These are phyloP conservation scores for Onchidella celtica DNA, from an alignment of 2,888 invertebrate genomes.

Conservation along the genomic window DNA sequence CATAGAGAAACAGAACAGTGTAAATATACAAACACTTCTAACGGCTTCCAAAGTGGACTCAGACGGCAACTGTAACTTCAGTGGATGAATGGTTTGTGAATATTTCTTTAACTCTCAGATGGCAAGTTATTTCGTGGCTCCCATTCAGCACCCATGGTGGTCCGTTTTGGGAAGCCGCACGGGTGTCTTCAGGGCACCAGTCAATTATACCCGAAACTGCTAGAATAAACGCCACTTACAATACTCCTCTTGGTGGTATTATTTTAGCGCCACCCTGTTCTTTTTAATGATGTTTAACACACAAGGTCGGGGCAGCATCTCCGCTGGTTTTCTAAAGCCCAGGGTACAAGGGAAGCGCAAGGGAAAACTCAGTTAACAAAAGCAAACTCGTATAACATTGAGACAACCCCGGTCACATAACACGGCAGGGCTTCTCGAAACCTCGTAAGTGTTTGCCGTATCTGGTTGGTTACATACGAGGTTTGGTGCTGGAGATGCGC, in stretches of 20 bases:
- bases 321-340: not conserved
- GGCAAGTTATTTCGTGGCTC: too few relatives aligned
- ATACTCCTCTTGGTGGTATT: constrained; percentile 3
- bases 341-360: not conserved
- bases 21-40: constrained; percentile 1
- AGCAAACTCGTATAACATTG: too few relatives aligned
- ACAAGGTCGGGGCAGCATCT: not conserved
- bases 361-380: not conserved
- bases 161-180: not conserved
- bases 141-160: too few relatives aligned
- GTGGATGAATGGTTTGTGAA: too few relatives aligned
- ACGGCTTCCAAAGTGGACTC: too few relatives aligned
- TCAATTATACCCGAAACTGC: not conserved
- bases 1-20: too few relatives aligned
- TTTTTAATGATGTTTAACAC: constrained; percentile 38
- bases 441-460: too few relatives aligned
- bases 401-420: too few relatives aligned
- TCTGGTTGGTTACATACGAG: not conserved
- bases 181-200: not conserved
- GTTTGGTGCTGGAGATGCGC: not conserved
- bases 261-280: constrained; percentile 19
- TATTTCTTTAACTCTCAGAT: too few relatives aligned
- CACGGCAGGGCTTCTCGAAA: too few relatives aligned
- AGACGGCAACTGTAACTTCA: too few relatives aligned
- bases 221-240: constrained; percentile 1